Base-by-base conservation (phyloP, 2,888 invertebrate genomes). In the Piscicola geometra region DNA sequence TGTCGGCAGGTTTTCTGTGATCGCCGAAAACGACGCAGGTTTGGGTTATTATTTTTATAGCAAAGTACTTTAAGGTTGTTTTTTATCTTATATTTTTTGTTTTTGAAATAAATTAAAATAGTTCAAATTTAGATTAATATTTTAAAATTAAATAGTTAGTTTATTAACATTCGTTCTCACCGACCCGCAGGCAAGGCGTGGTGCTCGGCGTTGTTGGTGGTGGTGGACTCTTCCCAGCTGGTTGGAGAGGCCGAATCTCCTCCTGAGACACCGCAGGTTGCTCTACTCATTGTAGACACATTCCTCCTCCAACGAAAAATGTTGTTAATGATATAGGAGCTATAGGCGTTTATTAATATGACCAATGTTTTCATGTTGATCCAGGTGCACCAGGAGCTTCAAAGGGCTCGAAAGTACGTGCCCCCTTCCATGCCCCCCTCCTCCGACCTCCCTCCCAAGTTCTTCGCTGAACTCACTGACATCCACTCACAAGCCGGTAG, bases 401-500 rank as follows among this genome's bases (percentile, higher is more conserved):
- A 56, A 21, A 56, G 60, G 25, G 21, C 60, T 25, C 9, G 64
- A 60, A 73, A 56, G n/a, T 75, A 35, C 18, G 18, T 66, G 35
- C 76, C 70, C 5, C 60, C 66, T 33, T 52, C 25, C 33, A 28
- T 73, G n/a, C 50, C 50, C 9, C 71, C 77, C 3, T 64, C 47
- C 77, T 84, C 81, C 78, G 82, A 83, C 75, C 83, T 84, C 21
- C 84, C 85, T 64, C 85, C 85, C 3, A 82, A 82, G 79, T 85
- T 85, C 80, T 79, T 83, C 69, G 81, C 93, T 50, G 91, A 92
- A 2, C 88, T 97, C 84, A 91, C 92, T 83, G 94, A 94, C 86
- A 90, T 94, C 68, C 90, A 90, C 72, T 93, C 94, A 12, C 88
- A 89, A 77, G 96, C 96, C 87, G 96, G 96, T 75, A n/a, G n/a